Evolutionary conservation across 2,888 invertebrate species (phyloP).

Genomic region (Unio delphinus): DNA sequence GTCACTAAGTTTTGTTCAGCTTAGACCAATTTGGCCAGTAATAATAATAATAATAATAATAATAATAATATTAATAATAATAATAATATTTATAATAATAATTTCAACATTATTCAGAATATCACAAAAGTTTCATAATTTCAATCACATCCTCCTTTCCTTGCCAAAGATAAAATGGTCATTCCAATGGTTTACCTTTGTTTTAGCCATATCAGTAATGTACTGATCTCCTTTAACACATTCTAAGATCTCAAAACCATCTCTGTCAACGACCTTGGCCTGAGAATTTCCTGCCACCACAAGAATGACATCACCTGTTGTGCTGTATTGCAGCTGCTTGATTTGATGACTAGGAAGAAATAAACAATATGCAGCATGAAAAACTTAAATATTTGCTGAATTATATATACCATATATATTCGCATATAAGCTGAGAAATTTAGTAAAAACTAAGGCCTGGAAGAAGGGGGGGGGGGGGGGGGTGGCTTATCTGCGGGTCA

Average conservation of each 20-base stretch:
- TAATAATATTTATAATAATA: too few relatives aligned
- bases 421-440: too few relatives aligned
- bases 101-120: neutral
- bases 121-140: neutral
- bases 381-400: neutral
- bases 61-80: too few relatives aligned
- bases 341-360: conserved; percentile 82
- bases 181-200: conserved; percentile 54
- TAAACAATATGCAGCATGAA: neutral
- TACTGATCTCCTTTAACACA: conserved; percentile 97
- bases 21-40: too few relatives aligned
- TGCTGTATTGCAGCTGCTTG: conserved; percentile 89
- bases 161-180: neutral
- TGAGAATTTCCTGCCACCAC: conserved; percentile 89
- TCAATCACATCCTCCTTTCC: neutral
- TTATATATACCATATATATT: too few relatives aligned
- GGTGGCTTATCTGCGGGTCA: too few relatives aligned
- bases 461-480: too few relatives aligned
- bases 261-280: conserved; percentile 92
- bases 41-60: too few relatives aligned
- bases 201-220: conserved; percentile 81
- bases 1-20: too few relatives aligned
- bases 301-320: conserved; percentile 93
- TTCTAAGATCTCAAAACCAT: conserved; percentile 93
- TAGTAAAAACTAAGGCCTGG: too few relatives aligned